Conservation (phyloP, 2,797 vertebrate species). For the Esox masquinongy region DNA sequence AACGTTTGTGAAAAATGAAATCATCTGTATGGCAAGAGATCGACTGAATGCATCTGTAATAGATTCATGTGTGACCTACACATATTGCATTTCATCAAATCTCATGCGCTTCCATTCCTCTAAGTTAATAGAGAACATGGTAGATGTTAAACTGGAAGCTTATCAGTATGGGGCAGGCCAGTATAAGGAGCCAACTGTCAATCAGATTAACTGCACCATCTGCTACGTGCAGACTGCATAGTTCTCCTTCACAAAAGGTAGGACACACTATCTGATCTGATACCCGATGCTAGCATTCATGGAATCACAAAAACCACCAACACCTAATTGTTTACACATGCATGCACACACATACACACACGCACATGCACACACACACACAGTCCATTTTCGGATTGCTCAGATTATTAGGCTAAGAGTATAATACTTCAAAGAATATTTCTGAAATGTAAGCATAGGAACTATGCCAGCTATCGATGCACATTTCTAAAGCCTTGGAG, state of each 20-base stretch:
- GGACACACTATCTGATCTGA: neutral
- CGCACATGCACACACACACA: neutral
- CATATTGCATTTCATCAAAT: too few species aligned
- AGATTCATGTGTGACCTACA: neutral
- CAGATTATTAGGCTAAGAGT: neutral
- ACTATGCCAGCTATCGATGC: neutral
- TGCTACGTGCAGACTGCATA: neutral
- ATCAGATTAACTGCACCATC: neutral
- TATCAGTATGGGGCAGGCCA: conserved; percentile 5
- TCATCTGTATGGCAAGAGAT: neutral
- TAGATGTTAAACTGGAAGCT: conserved; percentile 2
- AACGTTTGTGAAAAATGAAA: too few species aligned
- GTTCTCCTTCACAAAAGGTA: neutral
- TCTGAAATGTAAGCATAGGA: too few species aligned
- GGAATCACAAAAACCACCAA: neutral
- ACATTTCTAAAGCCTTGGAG: conserved; percentile 1
- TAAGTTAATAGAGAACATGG: neutral
- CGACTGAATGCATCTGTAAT: neutral
- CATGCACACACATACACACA: neutral
- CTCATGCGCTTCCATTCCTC: neutral
- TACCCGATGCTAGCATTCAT: neutral
- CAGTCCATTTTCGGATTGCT: neutral
- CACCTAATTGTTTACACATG: neutral
- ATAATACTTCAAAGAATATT: neutral
- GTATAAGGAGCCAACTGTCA: neutral